A percentile compares a stretch with the other conserved stretches of the same genome.
phyloP scores from a whole-genome alignment of 2,113 vertebrate species.

The Syrrhaptes paradoxus region DNA sequence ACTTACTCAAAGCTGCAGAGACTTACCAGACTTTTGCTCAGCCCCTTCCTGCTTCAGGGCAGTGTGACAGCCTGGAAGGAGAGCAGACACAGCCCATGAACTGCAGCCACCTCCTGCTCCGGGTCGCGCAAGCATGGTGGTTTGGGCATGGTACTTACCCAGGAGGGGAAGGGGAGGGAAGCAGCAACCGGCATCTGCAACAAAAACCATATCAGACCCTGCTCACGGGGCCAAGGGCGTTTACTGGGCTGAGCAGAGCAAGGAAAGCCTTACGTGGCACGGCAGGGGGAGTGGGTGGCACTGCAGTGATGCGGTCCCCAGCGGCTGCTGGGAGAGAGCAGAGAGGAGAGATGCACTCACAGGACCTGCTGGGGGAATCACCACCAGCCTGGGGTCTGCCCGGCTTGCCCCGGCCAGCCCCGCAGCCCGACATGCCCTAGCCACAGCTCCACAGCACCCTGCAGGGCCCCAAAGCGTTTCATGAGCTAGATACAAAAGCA shows the following conservation, averaged over 20 bases:
- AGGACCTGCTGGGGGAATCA: neutral
- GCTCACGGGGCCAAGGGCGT: neutral
- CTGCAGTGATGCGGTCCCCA: neutral
- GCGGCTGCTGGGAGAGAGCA: neutral
- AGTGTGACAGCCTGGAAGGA: neutral
- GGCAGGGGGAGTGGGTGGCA: rapidly evolving
- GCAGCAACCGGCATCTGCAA: neutral
- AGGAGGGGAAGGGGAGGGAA: neutral
- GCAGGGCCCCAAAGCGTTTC: neutral
- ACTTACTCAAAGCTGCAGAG: neutral
- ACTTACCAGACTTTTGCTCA: neutral
- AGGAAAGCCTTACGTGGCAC: conserved; percentile 33
- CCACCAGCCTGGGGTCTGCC: neutral
- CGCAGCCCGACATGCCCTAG: neutral
- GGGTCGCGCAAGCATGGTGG: rapidly evolving
- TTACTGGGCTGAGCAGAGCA: neutral
- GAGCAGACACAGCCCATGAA: neutral
- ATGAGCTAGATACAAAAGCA: conserved; percentile 45
- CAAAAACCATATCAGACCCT: neutral
- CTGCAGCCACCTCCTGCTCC: neutral
- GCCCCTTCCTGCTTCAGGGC: neutral
- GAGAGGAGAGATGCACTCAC: neutral
- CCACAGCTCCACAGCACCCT: conserved; percentile 13
- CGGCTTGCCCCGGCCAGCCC: neutral
- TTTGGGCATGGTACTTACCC: neutral